A percentile compares a stretch with the other conserved stretches of the same genome.
phyloP scores from a whole-genome alignment of 2,888 invertebrate species.

The Eupithecia exiguata region DNA sequence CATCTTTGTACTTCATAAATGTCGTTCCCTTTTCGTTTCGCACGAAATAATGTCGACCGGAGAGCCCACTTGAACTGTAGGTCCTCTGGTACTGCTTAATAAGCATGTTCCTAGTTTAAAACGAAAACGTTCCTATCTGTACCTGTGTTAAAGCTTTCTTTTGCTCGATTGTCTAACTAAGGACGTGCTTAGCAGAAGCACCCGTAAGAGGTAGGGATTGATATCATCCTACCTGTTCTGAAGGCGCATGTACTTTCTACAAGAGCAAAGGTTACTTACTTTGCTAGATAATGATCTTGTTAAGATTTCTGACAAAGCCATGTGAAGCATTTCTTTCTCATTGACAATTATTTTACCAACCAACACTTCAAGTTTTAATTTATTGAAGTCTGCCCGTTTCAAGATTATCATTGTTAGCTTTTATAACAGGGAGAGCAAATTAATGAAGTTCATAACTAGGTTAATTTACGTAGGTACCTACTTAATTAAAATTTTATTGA shows the following conservation, averaged over 20 bases:
- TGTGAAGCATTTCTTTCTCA: neutral
- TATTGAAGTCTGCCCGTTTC: neutral
- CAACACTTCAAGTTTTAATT: neutral
- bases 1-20: neutral
- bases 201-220: neutral
- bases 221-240: neutral
- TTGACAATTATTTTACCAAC: neutral
- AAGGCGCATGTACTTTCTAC: neutral
- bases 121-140: neutral
- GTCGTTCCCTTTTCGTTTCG: constrained; percentile 1
- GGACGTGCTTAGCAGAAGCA: neutral
- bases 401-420: neutral
- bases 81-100: neutral
- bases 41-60: neutral
- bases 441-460: neutral
- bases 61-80: neutral
- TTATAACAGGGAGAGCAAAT: neutral
- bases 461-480: neutral
- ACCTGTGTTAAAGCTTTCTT: neutral
- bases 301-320: neutral
- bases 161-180: neutral
- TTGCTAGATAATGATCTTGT: neutral
- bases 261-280: neutral
- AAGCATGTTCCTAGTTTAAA: neutral
- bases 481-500: too few species aligned